Base-by-base conservation (phyloP, 1,140 invertebrate species). In the Calosoma granatense region DNA sequence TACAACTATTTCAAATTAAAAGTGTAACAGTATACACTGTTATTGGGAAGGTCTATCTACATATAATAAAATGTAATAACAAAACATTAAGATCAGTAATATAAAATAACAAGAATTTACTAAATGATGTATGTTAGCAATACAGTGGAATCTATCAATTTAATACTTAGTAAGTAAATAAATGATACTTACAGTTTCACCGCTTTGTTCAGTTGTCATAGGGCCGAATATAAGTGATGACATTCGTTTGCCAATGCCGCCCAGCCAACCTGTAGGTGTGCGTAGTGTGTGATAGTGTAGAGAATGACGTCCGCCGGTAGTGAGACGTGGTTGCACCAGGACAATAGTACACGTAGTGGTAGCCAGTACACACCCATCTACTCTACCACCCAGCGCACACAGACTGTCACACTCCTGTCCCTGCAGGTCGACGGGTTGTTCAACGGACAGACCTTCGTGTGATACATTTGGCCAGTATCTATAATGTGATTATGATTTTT, bases 271-370 rank as follows among this genome's bases (percentile, higher is more conserved):
- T 59, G 88, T 84, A 12, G 88, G 85, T 2, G 85, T 80, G 54
- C 85, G 81, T 39, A 97, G 74, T 3, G 84, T 81, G 30, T 83
- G 79, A 66, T 85, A 90, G 1, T 70, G 72, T 20, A 94, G 76
- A 15, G 74, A 79, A 55, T 87, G 81, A 51, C 85, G 81, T 6
- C 84, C 82, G 60, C 78, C 74, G 21, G 66, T 17, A 4, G 41
- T 64, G 14, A 76, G 70, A 20, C 77, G 74, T 1, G 84, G 77
- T 56, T 82, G 81, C n/a, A 96, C 76, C 3, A 92, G 74, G 1
- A 93, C 81, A 11, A 95, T 76, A 4, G 90, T 92, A 63, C 90
- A 92, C 0, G 92, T 95, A 0, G 93, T 95, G 12, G 93, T 97
- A 1, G 90, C 88, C 21, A 96, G 75, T 60, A 96, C 78, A 65